phyloP scores from a whole-genome alignment of 2,797 vertebrate genomes.

The Amazona ochrocephala region DNA sequence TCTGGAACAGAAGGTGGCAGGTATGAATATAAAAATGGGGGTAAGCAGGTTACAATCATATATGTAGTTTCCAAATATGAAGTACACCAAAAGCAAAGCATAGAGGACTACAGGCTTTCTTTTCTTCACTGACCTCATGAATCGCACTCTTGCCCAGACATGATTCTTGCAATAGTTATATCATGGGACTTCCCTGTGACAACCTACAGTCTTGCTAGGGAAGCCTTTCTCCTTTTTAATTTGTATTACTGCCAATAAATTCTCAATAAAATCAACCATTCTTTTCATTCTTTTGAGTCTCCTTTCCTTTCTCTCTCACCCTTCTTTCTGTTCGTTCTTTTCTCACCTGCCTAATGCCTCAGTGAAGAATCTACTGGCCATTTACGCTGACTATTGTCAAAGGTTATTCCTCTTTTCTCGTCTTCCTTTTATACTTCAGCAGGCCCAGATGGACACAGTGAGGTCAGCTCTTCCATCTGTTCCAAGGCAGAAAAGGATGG shows the following conservation, averaged over 20 bases:
- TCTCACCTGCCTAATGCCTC: not conserved
- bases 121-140: not conserved
- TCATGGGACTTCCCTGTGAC: not conserved
- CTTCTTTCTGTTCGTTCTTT: not conserved
- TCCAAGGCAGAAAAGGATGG: conserved; percentile 19
- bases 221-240: not conserved
- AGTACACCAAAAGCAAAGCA: not conserved
- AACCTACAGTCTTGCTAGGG: not conserved
- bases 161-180: not conserved
- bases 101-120: not conserved
- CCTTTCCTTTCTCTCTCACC: not conserved
- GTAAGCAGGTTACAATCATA: conserved; percentile 4
- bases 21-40: conserved; percentile 77
- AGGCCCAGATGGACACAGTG: not conserved
- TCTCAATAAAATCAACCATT: not conserved
- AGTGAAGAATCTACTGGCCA: not conserved
- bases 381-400: not conserved
- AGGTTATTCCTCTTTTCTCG: not conserved
- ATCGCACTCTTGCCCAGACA: not conserved
- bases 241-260: not conserved
- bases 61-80: not conserved
- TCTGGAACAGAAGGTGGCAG: conserved; percentile 85
- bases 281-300: not conserved
- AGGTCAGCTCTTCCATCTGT: conserved; percentile 27
- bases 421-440: not conserved